These are phyloP conservation scores for Lanius collurio DNA, from an alignment of 2,113 vertebrate species.

Conservation along the genomic window DNA sequence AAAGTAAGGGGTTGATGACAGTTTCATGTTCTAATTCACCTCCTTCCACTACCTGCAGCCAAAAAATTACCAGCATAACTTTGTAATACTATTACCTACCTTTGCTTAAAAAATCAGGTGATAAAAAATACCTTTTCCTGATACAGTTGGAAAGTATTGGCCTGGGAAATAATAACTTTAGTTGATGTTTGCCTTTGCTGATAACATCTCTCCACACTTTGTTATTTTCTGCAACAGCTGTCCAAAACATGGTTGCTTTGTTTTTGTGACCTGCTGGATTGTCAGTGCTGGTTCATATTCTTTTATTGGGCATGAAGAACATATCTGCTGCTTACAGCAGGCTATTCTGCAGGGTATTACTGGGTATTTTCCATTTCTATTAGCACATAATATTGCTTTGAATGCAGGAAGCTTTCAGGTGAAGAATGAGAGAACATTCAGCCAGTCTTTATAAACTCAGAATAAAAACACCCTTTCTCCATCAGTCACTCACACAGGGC, in stretches of 20 bases:
- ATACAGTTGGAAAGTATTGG: background rate
- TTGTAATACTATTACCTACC: background rate
- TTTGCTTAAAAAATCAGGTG: background rate
- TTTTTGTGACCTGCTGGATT: slow-evolving; percentile 30
- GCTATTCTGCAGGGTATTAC: background rate
- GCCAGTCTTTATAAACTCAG: background rate
- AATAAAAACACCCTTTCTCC: background rate
- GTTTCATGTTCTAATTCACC: background rate
- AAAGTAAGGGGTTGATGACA: background rate
- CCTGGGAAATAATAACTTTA: background rate
- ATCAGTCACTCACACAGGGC: background rate
- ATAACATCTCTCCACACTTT: background rate
- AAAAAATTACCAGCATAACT: background rate
- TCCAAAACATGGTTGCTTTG: background rate
- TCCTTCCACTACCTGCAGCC: background rate
- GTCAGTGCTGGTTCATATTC: background rate
- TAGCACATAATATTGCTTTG: background rate
- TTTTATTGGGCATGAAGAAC: slow-evolving; percentile 38
- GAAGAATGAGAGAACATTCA: background rate
- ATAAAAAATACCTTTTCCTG: background rate
- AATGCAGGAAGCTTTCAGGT: background rate
- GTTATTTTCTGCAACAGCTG: slow-evolving; percentile 40
- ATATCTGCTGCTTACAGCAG: background rate
- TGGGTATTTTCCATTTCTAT: background rate
- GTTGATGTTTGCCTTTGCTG: slow-evolving; percentile 36